These are phyloP conservation scores for Rhizoglyphus robini DNA, from an alignment of 1,140 invertebrate species.

Conservation along the genomic window DNA sequence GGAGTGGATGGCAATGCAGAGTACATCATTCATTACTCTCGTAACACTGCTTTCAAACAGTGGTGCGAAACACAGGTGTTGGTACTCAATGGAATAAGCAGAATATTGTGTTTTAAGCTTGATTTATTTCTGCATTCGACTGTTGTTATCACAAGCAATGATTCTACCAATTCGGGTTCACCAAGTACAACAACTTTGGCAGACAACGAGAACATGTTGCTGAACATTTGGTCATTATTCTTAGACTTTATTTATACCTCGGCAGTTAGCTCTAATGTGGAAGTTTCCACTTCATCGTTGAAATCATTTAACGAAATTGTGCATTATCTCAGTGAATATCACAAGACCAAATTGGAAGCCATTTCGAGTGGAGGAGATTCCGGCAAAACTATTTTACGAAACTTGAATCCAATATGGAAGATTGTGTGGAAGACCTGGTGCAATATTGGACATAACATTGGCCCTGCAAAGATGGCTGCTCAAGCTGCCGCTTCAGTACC, in stretches of 20 bases:
- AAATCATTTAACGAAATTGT: conserved; percentile 92
- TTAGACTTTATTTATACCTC: conserved; percentile 86
- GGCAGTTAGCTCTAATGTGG: conserved; percentile 76
- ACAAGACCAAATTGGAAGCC: not conserved
- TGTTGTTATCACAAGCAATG: not conserved
- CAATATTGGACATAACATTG: conserved; percentile 63
- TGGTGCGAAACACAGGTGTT: conserved; percentile 95
- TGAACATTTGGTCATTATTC: conserved; percentile 75
- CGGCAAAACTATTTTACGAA: too few species aligned
- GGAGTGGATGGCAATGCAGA: conserved; percentile 31
- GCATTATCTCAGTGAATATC: conserved; percentile 27
- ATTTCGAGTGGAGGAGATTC: not conserved
- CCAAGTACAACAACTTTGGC: not conserved
- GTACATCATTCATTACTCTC: conserved; percentile 92
- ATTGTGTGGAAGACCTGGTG: conserved; percentile 72
- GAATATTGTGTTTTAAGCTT: conserved; percentile 78
- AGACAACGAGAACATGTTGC: conserved; percentile 59
- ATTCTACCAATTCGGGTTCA: not conserved
- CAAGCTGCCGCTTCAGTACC: not conserved
- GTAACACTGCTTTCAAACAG: conserved; percentile 97
- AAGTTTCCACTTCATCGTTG: conserved; percentile 82
- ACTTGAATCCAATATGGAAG: conserved; percentile 46
- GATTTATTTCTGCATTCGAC: conserved; percentile 46
- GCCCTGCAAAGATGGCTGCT: conserved; percentile 50
- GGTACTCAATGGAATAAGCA: conserved; percentile 54